A percentile compares a stretch with the other conserved stretches of the same genome.
phyloP scores from a whole-genome alignment of 2,113 vertebrate genomes.

The Rhabdomys dilectus region DNA sequence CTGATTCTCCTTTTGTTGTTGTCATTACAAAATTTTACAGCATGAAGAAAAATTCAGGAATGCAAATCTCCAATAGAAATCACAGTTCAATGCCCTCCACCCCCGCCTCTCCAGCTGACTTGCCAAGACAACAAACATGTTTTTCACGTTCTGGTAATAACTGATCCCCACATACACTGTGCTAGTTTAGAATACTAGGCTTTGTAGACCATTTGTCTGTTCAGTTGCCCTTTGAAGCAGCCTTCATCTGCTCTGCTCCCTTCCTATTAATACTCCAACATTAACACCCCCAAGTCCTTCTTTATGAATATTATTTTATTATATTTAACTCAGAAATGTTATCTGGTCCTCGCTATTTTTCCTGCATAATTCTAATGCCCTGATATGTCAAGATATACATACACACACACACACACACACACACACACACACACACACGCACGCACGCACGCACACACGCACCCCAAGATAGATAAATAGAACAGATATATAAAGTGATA shows the following conservation, averaged over 20 bases:
- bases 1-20: neutral
- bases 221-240: neutral
- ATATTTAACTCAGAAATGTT: constrained; percentile 22
- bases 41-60: neutral
- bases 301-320: neutral
- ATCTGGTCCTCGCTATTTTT: neutral
- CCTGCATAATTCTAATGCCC: neutral
- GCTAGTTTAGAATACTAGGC: neutral
- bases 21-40: neutral
- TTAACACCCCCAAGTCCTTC: neutral
- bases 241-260: neutral
- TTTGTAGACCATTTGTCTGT: neutral
- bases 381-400: neutral
- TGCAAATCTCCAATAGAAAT: neutral
- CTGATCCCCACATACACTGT: neutral
- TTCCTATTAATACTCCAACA: neutral
- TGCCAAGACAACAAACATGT: neutral
- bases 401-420: neutral
- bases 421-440: too few relatives aligned
- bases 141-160: neutral
- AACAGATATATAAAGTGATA: neutral
- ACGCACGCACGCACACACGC: too few relatives aligned
- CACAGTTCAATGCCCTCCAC: neutral
- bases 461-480: neutral
- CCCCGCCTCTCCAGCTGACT: neutral